A percentile compares a stretch with the other conserved stretches of the same genome.
Conservation (phyloP, 2,113 vertebrate genomes). For the Athene noctua region DNA sequence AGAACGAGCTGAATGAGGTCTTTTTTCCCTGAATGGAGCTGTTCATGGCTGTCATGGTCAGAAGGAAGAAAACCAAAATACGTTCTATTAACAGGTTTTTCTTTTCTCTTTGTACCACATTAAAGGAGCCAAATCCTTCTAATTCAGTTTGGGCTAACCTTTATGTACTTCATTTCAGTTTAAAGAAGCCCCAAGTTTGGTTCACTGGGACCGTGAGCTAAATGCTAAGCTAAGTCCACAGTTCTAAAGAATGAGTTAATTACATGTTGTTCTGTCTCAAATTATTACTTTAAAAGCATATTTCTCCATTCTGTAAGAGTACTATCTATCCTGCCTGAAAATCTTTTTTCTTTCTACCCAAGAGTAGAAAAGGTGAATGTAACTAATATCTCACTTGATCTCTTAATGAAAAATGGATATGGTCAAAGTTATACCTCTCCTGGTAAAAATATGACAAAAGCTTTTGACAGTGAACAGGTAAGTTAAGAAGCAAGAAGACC, state of each 20-base stretch:
- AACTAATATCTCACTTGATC: not conserved
- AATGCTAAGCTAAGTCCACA: not conserved
- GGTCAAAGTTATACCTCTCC: not conserved
- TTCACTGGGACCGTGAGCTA: not conserved
- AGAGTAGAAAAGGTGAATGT: not conserved
- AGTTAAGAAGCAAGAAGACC: not conserved
- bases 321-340: not conserved
- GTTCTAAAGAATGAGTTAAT: not conserved
- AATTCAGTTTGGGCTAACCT: not conserved
- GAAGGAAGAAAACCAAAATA: not conserved
- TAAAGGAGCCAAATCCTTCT: not conserved
- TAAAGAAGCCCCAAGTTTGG: not conserved
- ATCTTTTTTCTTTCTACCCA: not conserved
- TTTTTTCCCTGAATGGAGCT: not conserved
- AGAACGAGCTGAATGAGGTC: not conserved
- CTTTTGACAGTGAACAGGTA: not conserved
- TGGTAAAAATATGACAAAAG: not conserved
- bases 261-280: not conserved
- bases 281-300: not conserved
- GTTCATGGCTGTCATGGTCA: not conserved
- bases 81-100: not conserved
- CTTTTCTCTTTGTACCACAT: not conserved
- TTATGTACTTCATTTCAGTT: not conserved
- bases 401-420: not conserved
- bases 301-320: not conserved